Conservation (phyloP, 2,888 invertebrate species). For the Erebia ligea region DNA sequence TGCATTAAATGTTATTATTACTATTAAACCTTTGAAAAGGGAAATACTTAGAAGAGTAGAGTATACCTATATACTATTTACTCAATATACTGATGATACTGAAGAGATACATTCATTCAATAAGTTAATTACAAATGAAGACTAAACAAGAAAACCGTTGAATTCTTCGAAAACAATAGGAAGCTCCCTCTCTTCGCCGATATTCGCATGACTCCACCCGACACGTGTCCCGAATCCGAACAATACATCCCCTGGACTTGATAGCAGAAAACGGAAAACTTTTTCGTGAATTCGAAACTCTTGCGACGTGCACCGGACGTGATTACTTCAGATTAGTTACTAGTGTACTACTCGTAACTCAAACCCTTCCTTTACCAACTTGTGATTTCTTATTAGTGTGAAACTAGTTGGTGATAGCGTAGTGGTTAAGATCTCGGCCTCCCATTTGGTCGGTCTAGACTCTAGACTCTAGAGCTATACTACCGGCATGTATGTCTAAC, state of each 20-base stretch:
- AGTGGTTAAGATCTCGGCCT: too few species aligned
- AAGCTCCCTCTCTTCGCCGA: slow-evolving; percentile 24
- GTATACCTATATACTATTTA: too few species aligned
- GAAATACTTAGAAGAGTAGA: too few species aligned
- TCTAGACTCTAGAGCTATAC: too few species aligned
- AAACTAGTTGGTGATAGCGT: too few species aligned
- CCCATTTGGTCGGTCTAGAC: too few species aligned
- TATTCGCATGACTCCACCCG: slow-evolving; percentile 31
- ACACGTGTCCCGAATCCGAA: slow-evolving; percentile 36
- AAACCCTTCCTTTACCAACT: background rate
- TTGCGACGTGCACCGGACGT: slow-evolving; percentile 17
- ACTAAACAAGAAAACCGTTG: slow-evolving; percentile 24
- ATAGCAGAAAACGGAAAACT: slow-evolving; percentile 23
- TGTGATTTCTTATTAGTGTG: too few species aligned
- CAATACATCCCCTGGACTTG: slow-evolving; percentile 31
- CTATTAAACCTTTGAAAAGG: too few species aligned
- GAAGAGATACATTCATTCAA: background rate
- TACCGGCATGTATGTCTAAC: too few species aligned
- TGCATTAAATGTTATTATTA: too few species aligned
- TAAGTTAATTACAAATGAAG: background rate
- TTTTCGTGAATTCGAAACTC: slow-evolving; percentile 28
- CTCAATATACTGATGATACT: background rate
- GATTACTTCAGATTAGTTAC: slow-evolving; percentile 9
- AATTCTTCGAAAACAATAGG: slow-evolving; percentile 27
- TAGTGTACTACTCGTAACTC: background rate